Evolutionary conservation across 2,113 vertebrate species (phyloP).

Genomic region (Callipepla squamata): DNA sequence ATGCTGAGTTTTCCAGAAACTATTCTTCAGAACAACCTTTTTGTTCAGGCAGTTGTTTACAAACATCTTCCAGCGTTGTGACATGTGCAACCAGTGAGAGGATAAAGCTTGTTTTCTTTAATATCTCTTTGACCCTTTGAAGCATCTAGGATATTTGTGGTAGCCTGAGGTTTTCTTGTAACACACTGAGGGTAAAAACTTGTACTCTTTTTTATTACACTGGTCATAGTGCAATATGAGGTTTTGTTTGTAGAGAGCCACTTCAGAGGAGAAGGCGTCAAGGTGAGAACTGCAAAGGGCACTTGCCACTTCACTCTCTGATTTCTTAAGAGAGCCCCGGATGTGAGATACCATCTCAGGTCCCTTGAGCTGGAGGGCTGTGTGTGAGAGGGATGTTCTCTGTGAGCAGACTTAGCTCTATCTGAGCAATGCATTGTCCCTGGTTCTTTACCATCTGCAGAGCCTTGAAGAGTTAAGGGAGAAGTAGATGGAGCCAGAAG

Average conservation of each 20-base stretch:
- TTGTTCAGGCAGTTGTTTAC: neutral
- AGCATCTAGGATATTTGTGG: neutral
- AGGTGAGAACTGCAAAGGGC: neutral
- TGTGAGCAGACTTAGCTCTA: neutral
- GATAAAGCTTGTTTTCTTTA: neutral
- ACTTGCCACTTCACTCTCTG: neutral
- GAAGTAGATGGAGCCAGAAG: neutral
- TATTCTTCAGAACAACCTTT: neutral
- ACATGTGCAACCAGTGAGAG: neutral
- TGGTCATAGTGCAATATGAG: neutral
- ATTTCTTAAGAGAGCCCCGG: neutral
- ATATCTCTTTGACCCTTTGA: neutral
- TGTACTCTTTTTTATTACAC: neutral
- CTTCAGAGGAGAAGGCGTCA: neutral
- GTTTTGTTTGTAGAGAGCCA: accelerated
- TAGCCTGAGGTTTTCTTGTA: neutral
- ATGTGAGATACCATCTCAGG: neutral
- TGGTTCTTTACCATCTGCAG: neutral
- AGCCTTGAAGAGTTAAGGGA: neutral
- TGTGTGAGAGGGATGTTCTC: neutral
- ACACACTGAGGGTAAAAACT: neutral
- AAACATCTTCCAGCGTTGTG: neutral
- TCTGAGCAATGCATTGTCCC: neutral
- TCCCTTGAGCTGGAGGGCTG: neutral
- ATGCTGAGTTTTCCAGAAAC: neutral